Percentiles rank a stretch among this genome's conserved stretches.
These are phyloP conservation scores for Heterotis niloticus DNA, from an alignment of 2,113 vertebrate species.

Conservation along the genomic window DNA sequence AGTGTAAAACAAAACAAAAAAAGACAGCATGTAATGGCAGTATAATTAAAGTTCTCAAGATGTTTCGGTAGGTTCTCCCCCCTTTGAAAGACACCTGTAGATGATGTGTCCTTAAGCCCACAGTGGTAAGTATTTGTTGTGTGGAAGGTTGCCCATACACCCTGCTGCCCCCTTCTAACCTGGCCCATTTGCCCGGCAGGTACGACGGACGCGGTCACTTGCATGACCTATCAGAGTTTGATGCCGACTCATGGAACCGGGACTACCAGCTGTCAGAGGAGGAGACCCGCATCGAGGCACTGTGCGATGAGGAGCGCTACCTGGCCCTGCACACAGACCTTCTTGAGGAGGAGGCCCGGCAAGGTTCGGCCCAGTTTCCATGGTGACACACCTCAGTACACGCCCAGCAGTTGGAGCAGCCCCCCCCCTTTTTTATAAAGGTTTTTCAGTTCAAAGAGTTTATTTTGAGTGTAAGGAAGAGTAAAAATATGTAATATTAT, in stretches of 20 bases:
- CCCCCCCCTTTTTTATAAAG: no score
- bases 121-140: slow-evolving; percentile 62
- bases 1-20: slow-evolving; percentile 31
- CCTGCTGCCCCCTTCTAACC: slow-evolving; percentile 63
- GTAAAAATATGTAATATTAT: no score
- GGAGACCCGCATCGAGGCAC: slow-evolving; percentile 90
- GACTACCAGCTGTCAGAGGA: slow-evolving; percentile 95
- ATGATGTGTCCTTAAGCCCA: slow-evolving; percentile 32
- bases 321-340: slow-evolving; percentile 98
- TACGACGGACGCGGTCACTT: slow-evolving; percentile 99
- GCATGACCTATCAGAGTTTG: slow-evolving; percentile 98
- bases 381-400: no score
- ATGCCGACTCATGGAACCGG: slow-evolving; percentile 96
- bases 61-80: slow-evolving; percentile 31
- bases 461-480: no score
- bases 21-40: slow-evolving; percentile 11
- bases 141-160: slow-evolving; percentile 22
- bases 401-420: no score
- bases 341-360: slow-evolving; percentile 96
- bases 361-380: slow-evolving; percentile 74
- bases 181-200: slow-evolving; percentile 76
- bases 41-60: slow-evolving; percentile 26
- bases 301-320: slow-evolving; percentile 98
- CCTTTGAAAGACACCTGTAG: slow-evolving; percentile 28
- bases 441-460: no score